These are phyloP conservation scores for Corythornis cristatus DNA, from an alignment of 2,113 vertebrate species.

Conservation along the genomic window DNA sequence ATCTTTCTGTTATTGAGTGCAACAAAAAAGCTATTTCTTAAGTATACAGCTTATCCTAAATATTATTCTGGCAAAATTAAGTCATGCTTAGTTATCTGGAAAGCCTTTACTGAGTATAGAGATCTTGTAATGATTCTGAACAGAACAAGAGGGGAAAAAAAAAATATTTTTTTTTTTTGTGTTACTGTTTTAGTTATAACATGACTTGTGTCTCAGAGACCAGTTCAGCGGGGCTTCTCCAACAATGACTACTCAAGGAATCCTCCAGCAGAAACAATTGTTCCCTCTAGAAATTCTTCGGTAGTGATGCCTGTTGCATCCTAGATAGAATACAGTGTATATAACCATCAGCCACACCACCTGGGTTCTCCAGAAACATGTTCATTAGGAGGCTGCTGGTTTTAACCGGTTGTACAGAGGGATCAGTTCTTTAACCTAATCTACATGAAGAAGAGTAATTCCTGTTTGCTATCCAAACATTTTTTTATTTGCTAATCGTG, in stretches of 20 bases:
- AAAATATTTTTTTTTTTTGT: not conserved
- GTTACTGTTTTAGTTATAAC: not conserved
- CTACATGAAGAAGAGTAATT: not conserved
- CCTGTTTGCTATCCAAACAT: not conserved
- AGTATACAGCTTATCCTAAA: not conserved
- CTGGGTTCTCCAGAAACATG: not conserved
- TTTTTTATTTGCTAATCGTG: not conserved
- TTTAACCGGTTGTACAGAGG: not conserved
- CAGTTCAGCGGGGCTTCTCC: not conserved
- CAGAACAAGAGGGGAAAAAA: not conserved
- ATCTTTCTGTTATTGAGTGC: not conserved
- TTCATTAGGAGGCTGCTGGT: not conserved
- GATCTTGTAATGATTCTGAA: not conserved
- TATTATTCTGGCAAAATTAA: not conserved
- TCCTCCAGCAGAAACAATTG: rapidly evolving
- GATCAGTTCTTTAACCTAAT: not conserved
- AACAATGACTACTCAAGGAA: not conserved
- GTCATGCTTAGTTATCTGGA: not conserved
- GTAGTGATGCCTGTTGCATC: not conserved
- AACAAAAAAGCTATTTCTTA: not conserved
- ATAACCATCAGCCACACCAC: not conserved
- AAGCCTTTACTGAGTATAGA: not conserved
- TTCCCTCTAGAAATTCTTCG: not conserved
- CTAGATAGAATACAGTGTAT: not conserved
- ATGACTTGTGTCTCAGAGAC: rapidly evolving